Evolutionary conservation across 2,888 invertebrate genomes (phyloP).

Genomic region (Dynastes grantii): DNA sequence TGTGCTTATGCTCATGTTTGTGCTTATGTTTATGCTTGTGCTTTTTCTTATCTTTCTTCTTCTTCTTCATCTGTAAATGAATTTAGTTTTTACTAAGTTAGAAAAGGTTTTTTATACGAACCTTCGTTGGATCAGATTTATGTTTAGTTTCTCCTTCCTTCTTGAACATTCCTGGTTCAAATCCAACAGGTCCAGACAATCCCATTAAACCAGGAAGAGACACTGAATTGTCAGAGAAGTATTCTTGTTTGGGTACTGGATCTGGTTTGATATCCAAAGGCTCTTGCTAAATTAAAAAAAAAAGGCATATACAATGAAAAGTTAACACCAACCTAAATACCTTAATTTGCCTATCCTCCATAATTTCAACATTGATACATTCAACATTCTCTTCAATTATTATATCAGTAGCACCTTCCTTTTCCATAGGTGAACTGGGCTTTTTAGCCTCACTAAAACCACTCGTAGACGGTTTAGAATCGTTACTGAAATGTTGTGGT

Average conservation of each 20-base stretch:
- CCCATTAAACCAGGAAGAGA: conserved; percentile 84
- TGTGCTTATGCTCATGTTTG: conserved; percentile 76
- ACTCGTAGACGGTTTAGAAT: conserved; percentile 45
- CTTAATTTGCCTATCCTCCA: conserved; percentile 63
- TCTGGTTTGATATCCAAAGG: conserved; percentile 63
- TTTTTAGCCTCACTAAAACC: conserved; percentile 54
- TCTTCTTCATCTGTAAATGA: conserved; percentile 73
- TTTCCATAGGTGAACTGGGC: conserved; percentile 54
- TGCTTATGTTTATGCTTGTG: conserved; percentile 90
- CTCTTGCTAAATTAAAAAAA: conserved; percentile 60
- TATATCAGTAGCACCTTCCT: conserved; percentile 62
- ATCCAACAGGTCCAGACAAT: conserved; percentile 82
- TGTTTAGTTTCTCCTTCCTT: conserved; percentile 73
- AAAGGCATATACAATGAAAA: background rate
- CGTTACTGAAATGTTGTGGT: conserved; percentile 47
- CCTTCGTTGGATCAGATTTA: conserved; percentile 73
- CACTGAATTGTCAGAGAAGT: conserved; percentile 86
- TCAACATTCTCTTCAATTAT: conserved; percentile 66
- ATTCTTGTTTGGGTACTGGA: conserved; percentile 74
- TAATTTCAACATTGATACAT: conserved; percentile 68
- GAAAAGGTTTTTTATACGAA: conserved; percentile 57
- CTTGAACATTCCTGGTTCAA: conserved; percentile 89
- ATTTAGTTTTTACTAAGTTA: background rate
- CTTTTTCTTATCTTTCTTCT: conserved; percentile 91
- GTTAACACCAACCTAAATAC: background rate